These are phyloP conservation scores for Dreissena rostriformis DNA, from an alignment of 1,140 invertebrate species.

Conservation along the genomic window DNA sequence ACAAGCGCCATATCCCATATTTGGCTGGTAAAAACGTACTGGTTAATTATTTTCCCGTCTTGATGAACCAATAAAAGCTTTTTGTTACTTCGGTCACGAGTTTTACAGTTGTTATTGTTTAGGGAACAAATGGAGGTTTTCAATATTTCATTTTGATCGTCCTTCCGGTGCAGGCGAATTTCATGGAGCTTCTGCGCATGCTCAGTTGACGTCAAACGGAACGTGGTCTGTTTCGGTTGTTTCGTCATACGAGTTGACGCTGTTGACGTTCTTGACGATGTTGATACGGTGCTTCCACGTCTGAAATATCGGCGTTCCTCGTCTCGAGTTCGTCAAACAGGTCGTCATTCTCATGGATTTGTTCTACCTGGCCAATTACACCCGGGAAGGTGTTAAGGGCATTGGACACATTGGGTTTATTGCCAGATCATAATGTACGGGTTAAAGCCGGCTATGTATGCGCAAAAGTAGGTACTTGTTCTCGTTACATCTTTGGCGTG, in stretches of 20 bases:
- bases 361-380: constrained; percentile 44
- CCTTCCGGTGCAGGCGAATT: constrained; percentile 36
- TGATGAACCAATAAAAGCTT: constrained; percentile 42
- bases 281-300: constrained; percentile 10
- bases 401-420: constrained; percentile 42
- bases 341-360: constrained; percentile 31
- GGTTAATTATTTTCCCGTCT: constrained; percentile 31
- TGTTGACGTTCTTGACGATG: neutral
- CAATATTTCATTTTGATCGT: constrained; percentile 48
- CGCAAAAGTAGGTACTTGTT: constrained; percentile 39
- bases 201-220: neutral
- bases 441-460: constrained; percentile 38
- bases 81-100: constrained; percentile 49
- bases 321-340: neutral
- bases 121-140: constrained; percentile 32
- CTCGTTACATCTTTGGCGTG: constrained; percentile 43
- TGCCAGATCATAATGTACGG: constrained; percentile 33
- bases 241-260: neutral
- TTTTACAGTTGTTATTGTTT: constrained; percentile 35
- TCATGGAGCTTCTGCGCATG: constrained; percentile 36
- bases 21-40: constrained; percentile 50
- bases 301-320: neutral
- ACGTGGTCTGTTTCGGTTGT: neutral
- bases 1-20: constrained; percentile 55
- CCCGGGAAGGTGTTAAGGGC: constrained; percentile 40